A percentile compares a stretch with the other conserved stretches of the same genome.
Conservation (phyloP, 2,797 vertebrate species). For the Prionace glauca region DNA sequence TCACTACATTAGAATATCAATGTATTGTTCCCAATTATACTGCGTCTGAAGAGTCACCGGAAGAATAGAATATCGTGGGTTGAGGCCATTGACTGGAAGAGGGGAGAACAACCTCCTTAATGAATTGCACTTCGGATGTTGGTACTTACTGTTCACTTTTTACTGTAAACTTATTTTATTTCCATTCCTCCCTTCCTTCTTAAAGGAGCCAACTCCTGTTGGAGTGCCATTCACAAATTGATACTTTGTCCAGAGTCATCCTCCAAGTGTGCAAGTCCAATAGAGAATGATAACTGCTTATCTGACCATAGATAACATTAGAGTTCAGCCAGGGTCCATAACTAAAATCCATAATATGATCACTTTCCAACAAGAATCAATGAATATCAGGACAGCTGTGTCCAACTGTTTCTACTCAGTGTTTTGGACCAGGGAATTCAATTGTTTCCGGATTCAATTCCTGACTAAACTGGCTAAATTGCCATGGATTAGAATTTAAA, state of each 20-base stretch:
- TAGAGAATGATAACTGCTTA: not conserved
- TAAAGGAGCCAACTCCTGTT: not conserved
- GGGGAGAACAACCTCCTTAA: not conserved
- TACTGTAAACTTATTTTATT: not conserved
- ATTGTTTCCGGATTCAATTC: not conserved
- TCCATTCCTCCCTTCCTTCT: not conserved
- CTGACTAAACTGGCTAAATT: not conserved
- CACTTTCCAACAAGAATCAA: not conserved
- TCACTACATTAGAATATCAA: not conserved
- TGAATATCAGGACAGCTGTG: not conserved
- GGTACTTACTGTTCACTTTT: no score
- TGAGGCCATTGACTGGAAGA: not conserved
- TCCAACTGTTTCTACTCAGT: not conserved
- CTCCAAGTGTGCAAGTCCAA: not conserved
- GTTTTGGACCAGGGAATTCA: not conserved
- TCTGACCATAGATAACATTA: not conserved
- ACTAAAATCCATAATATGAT: not conserved
- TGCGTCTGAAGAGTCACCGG: not conserved
- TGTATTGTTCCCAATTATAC: not conserved
- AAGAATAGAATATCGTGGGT: not conserved
- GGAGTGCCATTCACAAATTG: not conserved
- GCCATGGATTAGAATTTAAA: not conserved
- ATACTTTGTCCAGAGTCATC: not conserved
- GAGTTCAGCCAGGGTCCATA: not conserved
- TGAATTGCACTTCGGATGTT: not conserved